Percentiles rank a stretch among this genome's conserved stretches.
These are phyloP conservation scores for Nemopilema nomurai DNA, from an alignment of 30 jellyfish, hydroid and myxozoan genomes.

Conservation along the genomic window DNA sequence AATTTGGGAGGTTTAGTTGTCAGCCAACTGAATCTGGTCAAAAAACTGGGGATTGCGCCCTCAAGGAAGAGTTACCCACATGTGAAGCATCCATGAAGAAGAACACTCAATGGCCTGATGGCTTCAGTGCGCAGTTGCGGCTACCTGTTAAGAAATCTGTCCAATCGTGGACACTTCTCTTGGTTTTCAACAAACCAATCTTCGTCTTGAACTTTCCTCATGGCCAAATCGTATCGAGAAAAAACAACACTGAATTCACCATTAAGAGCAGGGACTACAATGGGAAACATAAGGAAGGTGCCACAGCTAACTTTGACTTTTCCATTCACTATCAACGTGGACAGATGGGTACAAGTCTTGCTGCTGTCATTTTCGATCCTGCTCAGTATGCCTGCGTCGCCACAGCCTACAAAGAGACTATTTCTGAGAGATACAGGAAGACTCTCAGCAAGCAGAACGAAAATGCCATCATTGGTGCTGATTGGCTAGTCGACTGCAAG, in stretches of 20 bases:
- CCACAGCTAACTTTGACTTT: slow-evolving; percentile 16
- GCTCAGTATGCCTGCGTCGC: slow-evolving; percentile 43
- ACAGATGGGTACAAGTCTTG: slow-evolving; percentile 29
- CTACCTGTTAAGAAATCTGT: slow-evolving; percentile 28
- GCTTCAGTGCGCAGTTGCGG: slow-evolving; percentile 28
- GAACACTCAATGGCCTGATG: slow-evolving; percentile 40
- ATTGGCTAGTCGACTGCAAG: slow-evolving; percentile 42
- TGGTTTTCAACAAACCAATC: slow-evolving; percentile 39
- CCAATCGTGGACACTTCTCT: slow-evolving; percentile 40
- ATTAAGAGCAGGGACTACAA: slow-evolving; percentile 51
- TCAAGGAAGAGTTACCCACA: slow-evolving; percentile 3
- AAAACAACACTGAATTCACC: slow-evolving; percentile 45
- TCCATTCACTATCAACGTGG: slow-evolving; percentile 33
- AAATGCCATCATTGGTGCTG: slow-evolving; percentile 32
- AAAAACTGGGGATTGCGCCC: slow-evolving; percentile 3
- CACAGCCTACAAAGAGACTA: not conserved
- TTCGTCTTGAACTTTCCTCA: slow-evolving; percentile 34
- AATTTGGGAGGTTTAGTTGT: slow-evolving; percentile 37
- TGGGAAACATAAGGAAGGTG: slow-evolving; percentile 30
- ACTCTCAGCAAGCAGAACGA: not conserved
- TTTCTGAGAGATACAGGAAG: slow-evolving; percentile 30
- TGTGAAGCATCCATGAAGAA: slow-evolving; percentile 1
- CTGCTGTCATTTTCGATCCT: slow-evolving; percentile 53
- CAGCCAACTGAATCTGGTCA: slow-evolving; percentile 4
- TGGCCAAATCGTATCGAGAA: slow-evolving; percentile 26